Conservation (phyloP, 2,797 vertebrate species). For the Ceryle rudis region DNA sequence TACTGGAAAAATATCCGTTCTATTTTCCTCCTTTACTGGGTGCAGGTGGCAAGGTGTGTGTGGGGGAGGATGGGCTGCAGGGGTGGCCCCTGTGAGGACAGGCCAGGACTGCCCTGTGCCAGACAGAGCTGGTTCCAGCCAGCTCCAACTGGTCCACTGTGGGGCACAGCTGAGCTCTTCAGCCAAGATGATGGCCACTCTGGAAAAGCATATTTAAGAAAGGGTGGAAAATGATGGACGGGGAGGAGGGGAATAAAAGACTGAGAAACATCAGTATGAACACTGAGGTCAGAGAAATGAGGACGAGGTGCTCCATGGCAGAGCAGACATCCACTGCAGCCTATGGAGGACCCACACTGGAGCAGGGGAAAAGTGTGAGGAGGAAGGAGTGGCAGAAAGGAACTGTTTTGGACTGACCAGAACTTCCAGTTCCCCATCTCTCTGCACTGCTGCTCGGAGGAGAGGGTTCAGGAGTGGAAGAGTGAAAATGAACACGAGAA, state of each 20-base stretch:
- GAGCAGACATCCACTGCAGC: not conserved
- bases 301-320: too few relatives aligned
- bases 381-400: not conserved
- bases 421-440: not conserved
- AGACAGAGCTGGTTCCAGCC: too few relatives aligned
- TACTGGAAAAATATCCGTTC: not conserved
- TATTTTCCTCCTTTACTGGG: not conserved
- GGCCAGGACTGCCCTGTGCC: too few relatives aligned
- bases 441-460: accelerated
- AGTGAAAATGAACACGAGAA: not conserved
- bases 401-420: not conserved
- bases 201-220: too few relatives aligned
- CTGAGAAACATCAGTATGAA: too few relatives aligned
- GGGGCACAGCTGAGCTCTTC: too few relatives aligned
- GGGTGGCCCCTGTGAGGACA: not conserved
- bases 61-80: not conserved
- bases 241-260: too few relatives aligned
- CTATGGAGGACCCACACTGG: accelerated
- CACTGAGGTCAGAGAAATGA: too few relatives aligned
- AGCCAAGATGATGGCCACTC: too few relatives aligned
- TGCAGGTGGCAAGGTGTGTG: not conserved
- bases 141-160: too few relatives aligned
- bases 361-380: not conserved
- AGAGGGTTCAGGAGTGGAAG: not conserved
- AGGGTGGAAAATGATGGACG: too few relatives aligned